Evolutionary conservation across 2,888 invertebrate species (phyloP).

Genomic region (Crossocerus cetratus): DNA sequence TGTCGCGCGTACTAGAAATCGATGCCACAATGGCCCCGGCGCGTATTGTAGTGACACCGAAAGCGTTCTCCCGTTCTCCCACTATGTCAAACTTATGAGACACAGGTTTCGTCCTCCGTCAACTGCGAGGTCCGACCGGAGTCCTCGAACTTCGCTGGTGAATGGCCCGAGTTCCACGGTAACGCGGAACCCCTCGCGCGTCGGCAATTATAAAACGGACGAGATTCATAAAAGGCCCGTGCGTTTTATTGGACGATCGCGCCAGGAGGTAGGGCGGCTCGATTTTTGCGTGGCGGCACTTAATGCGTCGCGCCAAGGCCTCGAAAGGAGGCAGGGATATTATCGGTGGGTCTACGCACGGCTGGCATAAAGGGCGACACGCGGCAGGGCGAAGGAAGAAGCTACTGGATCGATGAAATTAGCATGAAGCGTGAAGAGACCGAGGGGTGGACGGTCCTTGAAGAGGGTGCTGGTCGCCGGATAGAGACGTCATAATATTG

Average conservation of each 20-base stretch:
- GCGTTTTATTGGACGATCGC: constrained; percentile 33
- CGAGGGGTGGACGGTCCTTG: constrained; percentile 26
- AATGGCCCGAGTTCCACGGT: too few relatives aligned
- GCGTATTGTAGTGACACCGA: constrained; percentile 21
- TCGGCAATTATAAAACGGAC: constrained; percentile 20
- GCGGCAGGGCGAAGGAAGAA: constrained; percentile 34
- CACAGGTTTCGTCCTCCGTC: constrained; percentile 15
- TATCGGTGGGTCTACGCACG: constrained; percentile 43
- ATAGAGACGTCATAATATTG: constrained; percentile 51
- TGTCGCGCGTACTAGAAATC: constrained; percentile 46
- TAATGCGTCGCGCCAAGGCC: constrained; percentile 27
- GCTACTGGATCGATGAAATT: constrained; percentile 48
- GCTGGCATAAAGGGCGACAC: constrained; percentile 42
- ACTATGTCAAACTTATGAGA: too few relatives aligned
- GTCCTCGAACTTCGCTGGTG: too few relatives aligned
- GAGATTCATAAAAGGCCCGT: constrained; percentile 29
- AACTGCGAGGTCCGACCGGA: too few relatives aligned
- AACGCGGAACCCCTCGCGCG: neutral
- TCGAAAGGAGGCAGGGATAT: constrained; percentile 50
- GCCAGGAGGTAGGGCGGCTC: constrained; percentile 5
- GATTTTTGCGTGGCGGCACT: constrained; percentile 12
- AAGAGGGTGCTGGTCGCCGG: constrained; percentile 33
- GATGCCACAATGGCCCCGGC: constrained; percentile 41
- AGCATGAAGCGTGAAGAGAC: constrained; percentile 40
- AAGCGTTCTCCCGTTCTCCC: constrained; percentile 1